phyloP scores from a whole-genome alignment of 2,113 vertebrate genomes.

The Heteronetta atricapilla region DNA sequence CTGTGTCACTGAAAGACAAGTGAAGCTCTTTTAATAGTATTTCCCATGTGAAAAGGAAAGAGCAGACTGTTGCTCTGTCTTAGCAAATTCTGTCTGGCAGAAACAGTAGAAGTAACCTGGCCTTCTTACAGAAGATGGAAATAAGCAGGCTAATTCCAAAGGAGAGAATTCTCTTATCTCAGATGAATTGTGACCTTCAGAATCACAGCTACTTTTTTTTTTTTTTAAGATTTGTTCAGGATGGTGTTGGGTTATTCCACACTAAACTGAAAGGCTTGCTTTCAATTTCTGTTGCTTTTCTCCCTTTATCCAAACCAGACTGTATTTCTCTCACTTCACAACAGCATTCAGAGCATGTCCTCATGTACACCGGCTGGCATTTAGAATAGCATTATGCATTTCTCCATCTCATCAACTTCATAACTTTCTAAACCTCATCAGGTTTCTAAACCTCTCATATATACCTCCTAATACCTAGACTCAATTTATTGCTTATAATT shows the following conservation, averaged over 20 bases:
- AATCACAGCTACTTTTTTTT: background rate
- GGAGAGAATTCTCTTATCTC: background rate
- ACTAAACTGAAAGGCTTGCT: background rate
- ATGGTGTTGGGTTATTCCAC: background rate
- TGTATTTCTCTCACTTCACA: background rate
- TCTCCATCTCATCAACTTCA: background rate
- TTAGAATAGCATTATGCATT: background rate
- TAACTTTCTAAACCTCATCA: background rate
- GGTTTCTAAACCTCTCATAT: background rate
- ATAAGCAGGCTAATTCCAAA: background rate
- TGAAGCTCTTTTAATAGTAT: background rate
- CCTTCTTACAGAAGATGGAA: background rate
- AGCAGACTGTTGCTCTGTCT: background rate
- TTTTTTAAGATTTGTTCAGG: background rate
- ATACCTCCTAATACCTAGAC: background rate
- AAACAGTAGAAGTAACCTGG: background rate
- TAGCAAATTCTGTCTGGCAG: background rate
- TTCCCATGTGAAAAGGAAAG: background rate
- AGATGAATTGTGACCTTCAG: background rate
- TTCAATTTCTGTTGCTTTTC: background rate
- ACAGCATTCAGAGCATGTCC: background rate
- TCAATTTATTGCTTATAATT: background rate
- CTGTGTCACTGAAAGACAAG: background rate
- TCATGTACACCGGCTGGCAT: background rate
- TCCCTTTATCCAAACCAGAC: background rate